Percentiles rank a stretch among this genome's conserved stretches.
Conservation (phyloP, 2,888 invertebrate genomes). For the Heliconius charithonia region DNA sequence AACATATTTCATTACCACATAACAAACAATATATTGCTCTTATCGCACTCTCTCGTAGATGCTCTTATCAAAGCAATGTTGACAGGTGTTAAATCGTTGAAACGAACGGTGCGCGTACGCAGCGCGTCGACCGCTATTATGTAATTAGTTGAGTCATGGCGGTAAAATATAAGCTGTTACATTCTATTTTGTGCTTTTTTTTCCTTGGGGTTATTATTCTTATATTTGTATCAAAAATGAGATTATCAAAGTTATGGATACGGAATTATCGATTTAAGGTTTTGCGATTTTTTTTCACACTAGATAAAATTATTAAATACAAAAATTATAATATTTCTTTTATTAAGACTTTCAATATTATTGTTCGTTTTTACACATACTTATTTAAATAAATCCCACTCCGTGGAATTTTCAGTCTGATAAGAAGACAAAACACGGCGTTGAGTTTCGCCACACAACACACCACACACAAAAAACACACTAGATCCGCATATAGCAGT, state of each 20-base stretch:
- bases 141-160: slow-evolving; percentile 73
- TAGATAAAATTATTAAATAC: no score
- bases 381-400: no score
- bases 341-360: no score
- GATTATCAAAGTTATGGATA: not conserved
- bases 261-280: not conserved
- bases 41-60: slow-evolving; percentile 17
- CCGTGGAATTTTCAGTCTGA: no score
- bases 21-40: not conserved
- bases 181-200: not conserved
- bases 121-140: slow-evolving; percentile 50
- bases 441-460: no score
- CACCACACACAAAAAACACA: no score
- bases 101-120: slow-evolving; percentile 57
- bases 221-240: not conserved
- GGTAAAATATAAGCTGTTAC: slow-evolving; percentile 57
- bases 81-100: slow-evolving; percentile 78
- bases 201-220: not conserved
- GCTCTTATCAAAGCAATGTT: slow-evolving; percentile 60
- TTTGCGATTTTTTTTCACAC: no score
- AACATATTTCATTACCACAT: not conserved
- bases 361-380: no score
- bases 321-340: no score
- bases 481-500: no score
- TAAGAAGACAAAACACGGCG: no score